These are phyloP conservation scores for Drepana arcuata DNA, from an alignment of 1,140 invertebrate species.

Conservation along the genomic window DNA sequence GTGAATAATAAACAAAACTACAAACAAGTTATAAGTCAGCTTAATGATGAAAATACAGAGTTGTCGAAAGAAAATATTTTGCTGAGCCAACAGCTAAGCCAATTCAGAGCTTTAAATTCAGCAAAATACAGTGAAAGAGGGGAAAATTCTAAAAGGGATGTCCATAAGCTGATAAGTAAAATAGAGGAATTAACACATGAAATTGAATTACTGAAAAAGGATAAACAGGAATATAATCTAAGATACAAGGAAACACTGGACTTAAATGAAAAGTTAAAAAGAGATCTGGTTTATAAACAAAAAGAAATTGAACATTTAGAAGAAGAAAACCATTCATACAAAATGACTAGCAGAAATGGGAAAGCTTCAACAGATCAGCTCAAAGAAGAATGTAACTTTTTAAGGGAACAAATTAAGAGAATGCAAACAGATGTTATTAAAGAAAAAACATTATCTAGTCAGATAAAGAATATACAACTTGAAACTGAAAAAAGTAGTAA, in stretches of 20 bases:
- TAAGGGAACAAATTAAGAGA: conserved; percentile 60
- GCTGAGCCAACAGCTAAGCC: conserved; percentile 46
- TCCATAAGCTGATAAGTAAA: conserved; percentile 36
- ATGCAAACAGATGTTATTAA: conserved; percentile 58
- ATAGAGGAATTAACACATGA: conserved; percentile 39
- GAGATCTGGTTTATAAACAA: conserved; percentile 49
- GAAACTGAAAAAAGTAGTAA: conserved; percentile 75
- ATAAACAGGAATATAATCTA: conserved; percentile 49
- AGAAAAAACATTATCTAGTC: conserved; percentile 62
- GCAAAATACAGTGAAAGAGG: conserved; percentile 23
- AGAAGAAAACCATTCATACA: conserved; percentile 61
- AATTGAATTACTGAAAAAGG: conserved; percentile 43
- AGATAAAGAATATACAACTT: conserved; percentile 74
- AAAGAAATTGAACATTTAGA: conserved; percentile 53
- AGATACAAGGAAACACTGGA: conserved; percentile 46
- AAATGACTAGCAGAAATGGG: conserved; percentile 51
- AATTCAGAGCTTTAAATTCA: conserved; percentile 34
- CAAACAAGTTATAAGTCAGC: conserved; percentile 54
- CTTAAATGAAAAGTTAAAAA: conserved; percentile 50
- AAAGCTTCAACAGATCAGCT: conserved; percentile 49
- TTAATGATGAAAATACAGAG: conserved; percentile 59
- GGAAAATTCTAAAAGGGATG: conserved; percentile 26
- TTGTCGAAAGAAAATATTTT: conserved; percentile 58
- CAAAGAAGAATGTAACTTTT: conserved; percentile 59
- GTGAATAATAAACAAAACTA: conserved; percentile 43